Evolutionary conservation across 2,888 invertebrate genomes (phyloP), one percentile per base, ranked within the genome.

Genomic region (Cecidostiba fungosa): DNA sequence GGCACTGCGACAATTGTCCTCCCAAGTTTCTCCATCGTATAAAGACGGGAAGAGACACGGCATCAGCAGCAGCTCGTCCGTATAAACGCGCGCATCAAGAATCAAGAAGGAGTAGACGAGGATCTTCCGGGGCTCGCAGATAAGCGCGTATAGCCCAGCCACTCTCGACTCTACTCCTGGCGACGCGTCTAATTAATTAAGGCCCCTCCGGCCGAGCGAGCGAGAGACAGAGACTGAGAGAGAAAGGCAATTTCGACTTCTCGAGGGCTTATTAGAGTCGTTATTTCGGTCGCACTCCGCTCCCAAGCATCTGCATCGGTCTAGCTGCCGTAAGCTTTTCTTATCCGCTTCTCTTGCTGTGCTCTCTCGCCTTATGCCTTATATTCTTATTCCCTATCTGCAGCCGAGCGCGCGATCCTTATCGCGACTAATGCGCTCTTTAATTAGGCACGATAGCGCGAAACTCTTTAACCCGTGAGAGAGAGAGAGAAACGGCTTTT

Each of bases 161-260:
- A 59, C 54, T 59, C 54, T 59, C 54, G 43, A 43, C 43, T 59
- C 19, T 59, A 59, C 23, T 59, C 54, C 54, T 59, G 79, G 23
- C 47, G 69, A 54, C 74, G 79, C 79, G 66, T 79, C 86, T 88
- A 87, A 88, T 88, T 89, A 89, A 88, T 89, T 88, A 87, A 87
- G 86, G 85, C 83, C 88, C 62, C 54, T 54, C 72, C 50, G 72
- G n/a, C 54, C n/a, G 83, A 84, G 82, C 86, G 72, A 86, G 86
- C 76, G 76, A 80, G 77, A 79, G 87, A n/a, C n/a, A n/a, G n/a
- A n/a, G n/a, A n/a, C n/a, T n/a, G n/a, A n/a, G n/a, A 85, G 87
- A 87, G 87, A 88, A 88, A 87, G 86, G 88, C 88, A 84, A 87
- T 88, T 87, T 87, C 74, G 72, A 82, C 36, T 19, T 36, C n/a